Evolutionary conservation across 1,140 invertebrate species (phyloP), one percentile per base, ranked within the genome.

Genomic region (Pseudomyrmex pallidus): DNA sequence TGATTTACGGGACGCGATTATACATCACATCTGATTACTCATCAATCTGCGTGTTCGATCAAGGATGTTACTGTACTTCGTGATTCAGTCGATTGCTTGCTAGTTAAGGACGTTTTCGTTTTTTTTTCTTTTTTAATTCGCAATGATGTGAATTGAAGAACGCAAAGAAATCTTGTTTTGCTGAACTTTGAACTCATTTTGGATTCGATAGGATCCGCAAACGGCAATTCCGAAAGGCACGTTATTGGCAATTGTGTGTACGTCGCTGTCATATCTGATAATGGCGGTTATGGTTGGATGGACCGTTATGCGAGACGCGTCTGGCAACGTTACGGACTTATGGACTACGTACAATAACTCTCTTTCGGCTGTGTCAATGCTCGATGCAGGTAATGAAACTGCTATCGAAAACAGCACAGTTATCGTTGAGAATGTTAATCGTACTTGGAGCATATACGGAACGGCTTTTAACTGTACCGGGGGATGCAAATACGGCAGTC

Each of bases 141-240:
- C 35, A 35, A 35, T 35, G 5, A 35, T 35, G 35, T 35, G 5
- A 35, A 35, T 35, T 35, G 5, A 35, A 35, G 35, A 35, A 35
- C 35, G 5, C 35, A 35, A 35, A 35, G 35, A 35, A 35, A 35
- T 35, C 35, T 35, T 7, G 35, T 35, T 35, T 35, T 1, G 17
- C 17, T 17, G 2, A 20, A 13, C 5, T 80, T 13, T 1, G 9
- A 0, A 54, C 56, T 73, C 57, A 2, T 76, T 0, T 82, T 66
- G 7, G 13, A 25, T 50, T 83, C 10, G 93, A 59, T 92, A 99
- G 98, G 98, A 99, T 95, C 98, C 98, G 0, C 97, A 97, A 94
- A 96, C 95, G 70, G 97, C 98, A 0, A 99, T 98, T 89, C 98
- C 98, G 0, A 97, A 98, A 93, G 98, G 98, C 82, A 99, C 98